These are phyloP conservation scores for Pristionchus maxplancki DNA, from an alignment of 2,888 invertebrate genomes.

Conservation along the genomic window DNA sequence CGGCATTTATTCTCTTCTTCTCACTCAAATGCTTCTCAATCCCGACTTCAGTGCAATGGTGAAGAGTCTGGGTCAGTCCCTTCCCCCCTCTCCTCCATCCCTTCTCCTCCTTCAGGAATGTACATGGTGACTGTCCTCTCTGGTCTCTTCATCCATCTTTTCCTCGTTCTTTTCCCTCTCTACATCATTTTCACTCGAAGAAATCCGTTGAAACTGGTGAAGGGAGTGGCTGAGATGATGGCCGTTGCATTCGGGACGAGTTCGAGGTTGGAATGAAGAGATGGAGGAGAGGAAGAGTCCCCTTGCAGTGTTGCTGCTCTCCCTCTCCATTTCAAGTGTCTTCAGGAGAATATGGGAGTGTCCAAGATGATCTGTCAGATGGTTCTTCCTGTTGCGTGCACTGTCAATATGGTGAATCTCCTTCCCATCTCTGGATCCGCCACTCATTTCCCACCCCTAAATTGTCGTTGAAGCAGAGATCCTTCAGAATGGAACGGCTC, in stretches of 20 bases:
- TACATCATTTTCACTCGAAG: slow-evolving; percentile 23
- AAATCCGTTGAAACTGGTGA: slow-evolving; percentile 39
- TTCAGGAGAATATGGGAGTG: slow-evolving; percentile 41
- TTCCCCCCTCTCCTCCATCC: neutral
- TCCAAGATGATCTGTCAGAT: slow-evolving; percentile 21
- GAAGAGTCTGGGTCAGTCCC: neutral
- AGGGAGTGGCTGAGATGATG: slow-evolving; percentile 46
- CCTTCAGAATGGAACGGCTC: slow-evolving; percentile 42
- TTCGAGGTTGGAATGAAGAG: slow-evolving; percentile 14
- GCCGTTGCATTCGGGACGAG: slow-evolving; percentile 48
- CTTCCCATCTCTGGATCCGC: neutral
- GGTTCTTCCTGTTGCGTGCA: slow-evolving; percentile 37
- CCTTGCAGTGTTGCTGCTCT: slow-evolving; percentile 14
- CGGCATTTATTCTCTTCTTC: slow-evolving; percentile 37
- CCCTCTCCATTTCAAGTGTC: slow-evolving; percentile 48
- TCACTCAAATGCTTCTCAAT: slow-evolving; percentile 4
- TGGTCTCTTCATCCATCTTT: slow-evolving; percentile 42
- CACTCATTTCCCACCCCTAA: too few species aligned
- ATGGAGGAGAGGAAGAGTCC: neutral
- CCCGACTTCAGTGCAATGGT: neutral
- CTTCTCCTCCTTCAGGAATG: slow-evolving; percentile 16
- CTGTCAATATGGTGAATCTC: slow-evolving; percentile 41
- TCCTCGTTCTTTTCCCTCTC: slow-evolving; percentile 35
- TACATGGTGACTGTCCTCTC: slow-evolving; percentile 39
- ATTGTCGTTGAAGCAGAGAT: neutral